phyloP scores from a whole-genome alignment of 1,140 invertebrate genomes.

The Nymphalis io region DNA sequence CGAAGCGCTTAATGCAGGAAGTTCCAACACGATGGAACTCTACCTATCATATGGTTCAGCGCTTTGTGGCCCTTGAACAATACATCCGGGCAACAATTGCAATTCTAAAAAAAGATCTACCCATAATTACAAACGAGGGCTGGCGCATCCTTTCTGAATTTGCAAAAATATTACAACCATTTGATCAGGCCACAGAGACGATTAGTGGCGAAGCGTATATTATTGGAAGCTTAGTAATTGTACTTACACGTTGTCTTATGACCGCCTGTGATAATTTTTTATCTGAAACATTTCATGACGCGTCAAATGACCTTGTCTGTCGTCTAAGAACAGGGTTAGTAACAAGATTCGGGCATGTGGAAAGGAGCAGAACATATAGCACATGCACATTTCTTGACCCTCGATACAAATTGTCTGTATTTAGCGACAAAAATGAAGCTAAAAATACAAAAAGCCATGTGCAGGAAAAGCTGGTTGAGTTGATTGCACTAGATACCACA shows the following conservation, averaged over 20 bases:
- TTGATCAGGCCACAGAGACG: background rate
- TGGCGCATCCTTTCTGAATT: background rate
- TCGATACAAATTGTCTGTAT: background rate
- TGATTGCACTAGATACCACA: background rate
- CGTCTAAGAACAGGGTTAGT: background rate
- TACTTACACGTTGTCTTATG: background rate
- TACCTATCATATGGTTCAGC: background rate
- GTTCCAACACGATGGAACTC: slow-evolving; percentile 41
- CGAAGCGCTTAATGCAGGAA: slow-evolving; percentile 44
- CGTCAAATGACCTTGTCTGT: background rate
- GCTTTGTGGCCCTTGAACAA: too few relatives aligned
- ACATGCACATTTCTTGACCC: background rate
- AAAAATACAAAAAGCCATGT: too few relatives aligned
- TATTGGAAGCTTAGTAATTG: background rate
- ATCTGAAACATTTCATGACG: background rate
- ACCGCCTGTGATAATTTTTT: background rate
- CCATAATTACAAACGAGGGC: background rate
- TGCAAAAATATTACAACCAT: background rate
- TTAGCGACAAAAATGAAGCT: background rate
- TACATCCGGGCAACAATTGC: background rate
- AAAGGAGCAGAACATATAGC: background rate
- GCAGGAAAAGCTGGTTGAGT: background rate
- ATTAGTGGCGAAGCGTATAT: background rate
- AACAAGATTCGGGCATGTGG: background rate
- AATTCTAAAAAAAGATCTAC: background rate